Base-by-base conservation (phyloP, 2,113 vertebrate genomes). In the Grammomys dolichurus region DNA sequence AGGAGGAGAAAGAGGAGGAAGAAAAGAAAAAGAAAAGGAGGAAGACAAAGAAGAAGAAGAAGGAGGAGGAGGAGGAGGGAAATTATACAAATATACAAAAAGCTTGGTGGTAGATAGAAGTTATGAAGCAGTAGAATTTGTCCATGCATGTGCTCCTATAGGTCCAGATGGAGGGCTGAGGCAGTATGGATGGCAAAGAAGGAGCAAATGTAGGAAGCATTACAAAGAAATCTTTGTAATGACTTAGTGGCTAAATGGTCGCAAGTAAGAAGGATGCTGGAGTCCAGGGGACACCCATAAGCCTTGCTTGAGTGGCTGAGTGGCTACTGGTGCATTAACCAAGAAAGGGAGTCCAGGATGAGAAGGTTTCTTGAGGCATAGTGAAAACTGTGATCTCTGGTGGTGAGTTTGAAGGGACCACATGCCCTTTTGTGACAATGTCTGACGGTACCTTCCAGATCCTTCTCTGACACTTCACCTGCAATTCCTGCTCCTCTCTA, bases 341-440 rank as follows among this genome's bases (percentile, higher is more conserved):
- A 93, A 86, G 91, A 95, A 95, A 92, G 43, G 19, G n/a, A 84
- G 31, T 80, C 73, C 12, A 70, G 33, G 58, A 87, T 40, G 56
- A 77, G n/a, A 70, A 81, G 60, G 54, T 91, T 91, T 94, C 82
- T 73, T 89, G 60, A 56, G 40, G 22, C 87, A 93, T 69, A 40
- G 92, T 82, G 36, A 92, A 75, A 93, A 70, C 77, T 93, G n/a
- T 1, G 9, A 36, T 75, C 56, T 95, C 87, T 56, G 90, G 33
- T 76, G 22, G 43, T 92, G 58, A 81, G 28, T 76, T 17, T 90
- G 65, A 96, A 81, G 46, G 28, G 81, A 76, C 22, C 33, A 31
- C n/a, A 63, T 54, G 51, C 56, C 28, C 16, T 94, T 85, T 51
- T 88, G 56, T 85, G 33, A 11, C 84, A 90, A 43, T 12, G 17